These are phyloP conservation scores for Drosophila fuyamai DNA, from an alignment of 1,140 invertebrate genomes.

Conservation along the genomic window DNA sequence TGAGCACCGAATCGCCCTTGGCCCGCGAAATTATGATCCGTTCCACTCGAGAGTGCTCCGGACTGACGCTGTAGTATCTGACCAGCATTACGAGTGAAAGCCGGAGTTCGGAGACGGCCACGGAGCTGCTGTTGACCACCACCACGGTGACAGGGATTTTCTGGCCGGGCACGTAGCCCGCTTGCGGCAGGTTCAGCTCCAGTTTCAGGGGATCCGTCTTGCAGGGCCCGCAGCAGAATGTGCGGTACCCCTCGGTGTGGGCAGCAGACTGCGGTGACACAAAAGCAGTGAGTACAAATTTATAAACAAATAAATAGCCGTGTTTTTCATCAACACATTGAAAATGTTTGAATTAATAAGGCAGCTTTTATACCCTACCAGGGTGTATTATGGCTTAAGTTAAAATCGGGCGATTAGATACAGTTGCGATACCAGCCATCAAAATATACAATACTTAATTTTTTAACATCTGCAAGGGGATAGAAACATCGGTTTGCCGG, in stretches of 20 bases:
- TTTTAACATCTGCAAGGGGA: too few species aligned
- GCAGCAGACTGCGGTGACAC: constrained; percentile 53
- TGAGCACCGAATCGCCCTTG: constrained; percentile 85
- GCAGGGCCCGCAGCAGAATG: constrained; percentile 79
- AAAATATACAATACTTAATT: too few species aligned
- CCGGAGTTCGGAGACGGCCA: constrained; percentile 85
- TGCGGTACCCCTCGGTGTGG: constrained; percentile 69
- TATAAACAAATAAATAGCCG: not conserved
- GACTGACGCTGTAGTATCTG: constrained; percentile 84
- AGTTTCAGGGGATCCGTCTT: constrained; percentile 75
- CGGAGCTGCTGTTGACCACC: constrained; percentile 84
- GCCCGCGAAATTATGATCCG: constrained; percentile 86
- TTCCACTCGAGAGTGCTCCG: constrained; percentile 86
- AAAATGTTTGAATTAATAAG: not conserved
- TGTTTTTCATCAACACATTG: not conserved
- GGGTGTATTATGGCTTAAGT: too few species aligned
- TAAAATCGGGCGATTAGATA: too few species aligned
- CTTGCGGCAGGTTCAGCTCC: constrained; percentile 73
- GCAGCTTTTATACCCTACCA: not conserved
- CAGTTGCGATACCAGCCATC: too few species aligned
- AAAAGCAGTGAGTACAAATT: not conserved
- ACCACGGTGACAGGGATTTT: constrained; percentile 66
- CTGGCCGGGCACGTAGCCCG: constrained; percentile 79
- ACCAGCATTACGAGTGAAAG: constrained; percentile 85
- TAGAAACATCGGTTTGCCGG: too few species aligned